phyloP scores from a whole-genome alignment of 2,888 invertebrate species.

The Leptinotarsa rubiginosa region DNA sequence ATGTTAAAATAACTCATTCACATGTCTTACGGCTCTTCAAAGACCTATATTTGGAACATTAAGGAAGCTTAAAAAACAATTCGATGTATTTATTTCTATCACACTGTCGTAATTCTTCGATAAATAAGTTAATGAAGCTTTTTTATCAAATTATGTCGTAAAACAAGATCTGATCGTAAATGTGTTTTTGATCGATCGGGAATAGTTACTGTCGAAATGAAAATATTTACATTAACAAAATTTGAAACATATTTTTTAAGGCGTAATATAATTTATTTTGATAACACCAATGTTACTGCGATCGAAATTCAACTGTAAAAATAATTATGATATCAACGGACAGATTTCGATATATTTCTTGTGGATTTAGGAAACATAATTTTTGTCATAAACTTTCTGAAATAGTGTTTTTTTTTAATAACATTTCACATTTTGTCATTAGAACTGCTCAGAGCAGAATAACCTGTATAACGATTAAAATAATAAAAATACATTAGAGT shows the following conservation, averaged over 20 bases:
- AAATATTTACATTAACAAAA: slow-evolving; percentile 11
- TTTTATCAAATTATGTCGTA: slow-evolving; percentile 25
- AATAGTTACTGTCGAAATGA: slow-evolving; percentile 25
- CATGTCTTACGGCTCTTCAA: neutral
- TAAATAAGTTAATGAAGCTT: slow-evolving; percentile 27
- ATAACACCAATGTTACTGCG: neutral
- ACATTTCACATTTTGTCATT: no score
- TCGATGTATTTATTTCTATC: slow-evolving; percentile 39
- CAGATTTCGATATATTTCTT: no score
- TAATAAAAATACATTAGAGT: no score
- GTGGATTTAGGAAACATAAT: no score
- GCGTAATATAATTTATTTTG: neutral
- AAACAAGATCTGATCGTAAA: slow-evolving; percentile 25
- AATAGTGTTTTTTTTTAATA: no score
- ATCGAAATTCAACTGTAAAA: neutral
- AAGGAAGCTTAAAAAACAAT: slow-evolving; percentile 38
- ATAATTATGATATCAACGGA: no score
- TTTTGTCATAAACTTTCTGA: no score
- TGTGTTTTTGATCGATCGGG: slow-evolving; percentile 30
- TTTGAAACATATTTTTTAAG: slow-evolving; percentile 1
- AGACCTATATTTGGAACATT: slow-evolving; percentile 36
- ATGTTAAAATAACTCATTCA: slow-evolving; percentile 32
- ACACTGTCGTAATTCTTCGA: slow-evolving; percentile 25
- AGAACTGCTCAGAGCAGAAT: no score
- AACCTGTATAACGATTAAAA: no score